phyloP scores from a whole-genome alignment of 1,140 invertebrate genomes.

The Pogonomyrmex barbatus region DNA sequence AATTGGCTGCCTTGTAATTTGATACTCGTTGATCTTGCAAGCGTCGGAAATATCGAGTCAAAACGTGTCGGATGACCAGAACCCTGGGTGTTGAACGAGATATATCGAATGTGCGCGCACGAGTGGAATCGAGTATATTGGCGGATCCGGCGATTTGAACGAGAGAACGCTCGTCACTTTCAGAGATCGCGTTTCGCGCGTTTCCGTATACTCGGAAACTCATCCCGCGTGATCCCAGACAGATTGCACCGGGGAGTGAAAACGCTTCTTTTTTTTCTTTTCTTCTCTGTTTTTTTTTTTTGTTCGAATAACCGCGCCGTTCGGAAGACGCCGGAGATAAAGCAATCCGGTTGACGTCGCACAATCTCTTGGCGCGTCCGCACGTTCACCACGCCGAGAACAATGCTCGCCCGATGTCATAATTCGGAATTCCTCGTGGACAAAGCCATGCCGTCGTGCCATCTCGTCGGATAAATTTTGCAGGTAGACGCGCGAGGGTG shows the following conservation, averaged over 20 bases:
- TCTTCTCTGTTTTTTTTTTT: not conserved
- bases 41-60: slow-evolving; percentile 33
- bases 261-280: slow-evolving; percentile 2
- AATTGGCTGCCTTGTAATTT: slow-evolving; percentile 46
- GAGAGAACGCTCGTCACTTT: slow-evolving; percentile 31
- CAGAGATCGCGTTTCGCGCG: slow-evolving; percentile 53
- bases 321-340: slow-evolving; percentile 48
- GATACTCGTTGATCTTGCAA: slow-evolving; percentile 22
- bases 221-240: slow-evolving; percentile 50
- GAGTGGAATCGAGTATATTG: slow-evolving; percentile 34
- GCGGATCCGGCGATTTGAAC: slow-evolving; percentile 21
- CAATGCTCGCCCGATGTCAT: slow-evolving; percentile 57
- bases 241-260: slow-evolving; percentile 51
- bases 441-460: slow-evolving; percentile 28
- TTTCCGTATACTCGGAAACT: slow-evolving; percentile 53
- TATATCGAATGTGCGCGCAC: slow-evolving; percentile 18
- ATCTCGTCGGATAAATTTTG: slow-evolving; percentile 57
- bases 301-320: slow-evolving; percentile 31
- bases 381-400: slow-evolving; percentile 35
- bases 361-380: slow-evolving; percentile 35
- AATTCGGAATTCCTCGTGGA: slow-evolving; percentile 52
- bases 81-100: not conserved
- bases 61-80: slow-evolving; percentile 14
- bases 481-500: not conserved
- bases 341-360: slow-evolving; percentile 56